A percentile compares a stretch with the other conserved stretches of the same genome.
Conservation (phyloP, 2,888 invertebrate genomes). For the Germaria angustata region DNA sequence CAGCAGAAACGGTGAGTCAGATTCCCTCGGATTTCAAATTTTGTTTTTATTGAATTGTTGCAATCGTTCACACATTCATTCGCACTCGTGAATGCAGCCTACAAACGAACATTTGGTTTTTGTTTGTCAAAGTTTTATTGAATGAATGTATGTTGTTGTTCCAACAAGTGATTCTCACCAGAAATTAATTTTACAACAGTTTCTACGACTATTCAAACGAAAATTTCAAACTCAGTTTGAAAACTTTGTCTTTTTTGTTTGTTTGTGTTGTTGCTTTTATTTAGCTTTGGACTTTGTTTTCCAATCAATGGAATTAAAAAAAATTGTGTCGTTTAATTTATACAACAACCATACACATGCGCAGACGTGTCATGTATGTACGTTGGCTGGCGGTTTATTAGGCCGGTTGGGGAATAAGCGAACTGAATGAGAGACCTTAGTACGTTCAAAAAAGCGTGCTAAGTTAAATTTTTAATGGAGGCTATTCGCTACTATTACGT, state of each 20-base stretch:
- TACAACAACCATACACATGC: neutral
- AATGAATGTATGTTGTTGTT: neutral
- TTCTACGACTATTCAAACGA: neutral
- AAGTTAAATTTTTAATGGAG: slow-evolving; percentile 12
- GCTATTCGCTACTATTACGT: slow-evolving; percentile 10
- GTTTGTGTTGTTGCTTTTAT: neutral
- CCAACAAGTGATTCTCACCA: neutral
- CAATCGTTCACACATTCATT: neutral
- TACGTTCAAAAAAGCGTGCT: slow-evolving; percentile 22
- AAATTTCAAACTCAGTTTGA: neutral
- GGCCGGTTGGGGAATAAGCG: slow-evolving; percentile 3
- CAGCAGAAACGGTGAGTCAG: slow-evolving; percentile 12
- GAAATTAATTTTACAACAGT: neutral
- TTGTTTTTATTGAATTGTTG: slow-evolving; percentile 21
- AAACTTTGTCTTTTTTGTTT: neutral
- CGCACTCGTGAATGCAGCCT: neutral
- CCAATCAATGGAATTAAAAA: slow-evolving; percentile 9
- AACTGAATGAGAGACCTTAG: slow-evolving; percentile 14
- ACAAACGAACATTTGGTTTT: neutral
- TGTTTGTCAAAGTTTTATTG: slow-evolving; percentile 7
- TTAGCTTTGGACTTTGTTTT: slow-evolving; percentile 6
- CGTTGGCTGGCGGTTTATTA: neutral
- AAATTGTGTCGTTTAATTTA: neutral
- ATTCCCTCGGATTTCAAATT: slow-evolving; percentile 5
- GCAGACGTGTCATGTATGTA: slow-evolving; percentile 1